Conservation (phyloP, 2,113 vertebrate genomes). For the Catharus fuscescens region DNA sequence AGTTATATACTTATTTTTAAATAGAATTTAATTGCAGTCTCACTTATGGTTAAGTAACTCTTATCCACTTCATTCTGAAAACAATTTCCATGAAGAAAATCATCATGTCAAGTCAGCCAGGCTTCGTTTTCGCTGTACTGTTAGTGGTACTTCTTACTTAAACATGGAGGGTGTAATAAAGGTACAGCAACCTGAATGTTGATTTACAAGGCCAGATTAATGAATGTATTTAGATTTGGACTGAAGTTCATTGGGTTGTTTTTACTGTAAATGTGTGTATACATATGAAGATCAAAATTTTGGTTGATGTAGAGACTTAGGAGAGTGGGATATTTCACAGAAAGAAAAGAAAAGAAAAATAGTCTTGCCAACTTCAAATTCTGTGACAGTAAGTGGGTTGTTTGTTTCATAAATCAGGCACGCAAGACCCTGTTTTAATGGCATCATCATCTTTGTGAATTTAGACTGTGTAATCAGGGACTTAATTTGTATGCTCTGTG, state of each 20-base stretch:
- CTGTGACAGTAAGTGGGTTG: background rate
- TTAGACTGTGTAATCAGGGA: conserved; percentile 23
- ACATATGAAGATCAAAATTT: background rate
- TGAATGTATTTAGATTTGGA: background rate
- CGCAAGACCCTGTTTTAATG: conserved; percentile 31
- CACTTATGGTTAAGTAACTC: background rate
- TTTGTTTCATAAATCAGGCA: conserved; percentile 9
- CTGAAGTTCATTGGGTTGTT: background rate
- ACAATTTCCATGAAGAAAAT: background rate
- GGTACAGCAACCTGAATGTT: background rate
- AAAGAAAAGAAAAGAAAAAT: background rate
- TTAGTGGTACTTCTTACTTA: background rate
- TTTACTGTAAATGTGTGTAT: background rate
- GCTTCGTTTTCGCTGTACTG: background rate
- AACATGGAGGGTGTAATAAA: background rate
- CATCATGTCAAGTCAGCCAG: background rate
- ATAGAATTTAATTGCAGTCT: background rate
- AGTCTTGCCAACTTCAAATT: background rate
- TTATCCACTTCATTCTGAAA: background rate
- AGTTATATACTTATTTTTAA: background rate
- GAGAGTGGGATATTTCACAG: background rate
- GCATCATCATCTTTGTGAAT: background rate
- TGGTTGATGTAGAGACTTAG: background rate
- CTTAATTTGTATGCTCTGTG: conserved; percentile 53
- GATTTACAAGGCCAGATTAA: background rate